phyloP scores from a whole-genome alignment of 2,113 vertebrate genomes.

The Lutjanus erythropterus region DNA sequence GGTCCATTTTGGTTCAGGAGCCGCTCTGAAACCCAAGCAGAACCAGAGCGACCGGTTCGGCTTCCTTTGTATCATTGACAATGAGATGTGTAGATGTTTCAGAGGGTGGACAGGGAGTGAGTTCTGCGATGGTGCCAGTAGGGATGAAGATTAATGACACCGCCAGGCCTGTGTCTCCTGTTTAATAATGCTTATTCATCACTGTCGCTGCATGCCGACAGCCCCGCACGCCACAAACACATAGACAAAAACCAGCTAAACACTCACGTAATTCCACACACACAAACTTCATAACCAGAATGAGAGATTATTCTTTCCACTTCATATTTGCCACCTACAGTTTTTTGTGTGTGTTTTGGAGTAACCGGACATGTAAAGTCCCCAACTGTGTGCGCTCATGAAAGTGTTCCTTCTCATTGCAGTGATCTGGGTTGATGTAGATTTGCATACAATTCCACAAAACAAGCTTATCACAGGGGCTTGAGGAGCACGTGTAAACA shows the following conservation, averaged over 20 bases:
- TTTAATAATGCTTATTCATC: slow-evolving; percentile 81
- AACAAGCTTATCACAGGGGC: slow-evolving; percentile 46
- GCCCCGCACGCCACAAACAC: slow-evolving; percentile 23
- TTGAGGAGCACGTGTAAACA: slow-evolving; percentile 61
- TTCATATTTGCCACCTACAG: slow-evolving; percentile 36
- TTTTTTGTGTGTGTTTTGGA: slow-evolving; percentile 17
- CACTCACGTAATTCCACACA: slow-evolving; percentile 3
- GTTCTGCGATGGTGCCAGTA: slow-evolving; percentile 63
- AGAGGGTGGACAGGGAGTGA: slow-evolving; percentile 37
- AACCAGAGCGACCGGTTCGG: neutral
- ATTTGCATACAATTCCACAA: slow-evolving; percentile 59
- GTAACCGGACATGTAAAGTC: slow-evolving; percentile 14
- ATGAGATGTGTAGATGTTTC: slow-evolving; percentile 40
- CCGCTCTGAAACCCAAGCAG: slow-evolving; percentile 9
- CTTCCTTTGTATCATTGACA: slow-evolving; percentile 49
- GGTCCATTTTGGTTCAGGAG: slow-evolving; percentile 24
- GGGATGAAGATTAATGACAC: slow-evolving; percentile 78
- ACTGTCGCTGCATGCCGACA: slow-evolving; percentile 54
- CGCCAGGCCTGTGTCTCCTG: slow-evolving; percentile 65
- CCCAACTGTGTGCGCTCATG: neutral
- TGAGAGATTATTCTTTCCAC: slow-evolving; percentile 10
- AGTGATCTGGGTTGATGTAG: slow-evolving; percentile 46
- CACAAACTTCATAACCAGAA: slow-evolving; percentile 22
- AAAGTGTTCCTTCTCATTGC: slow-evolving; percentile 18
- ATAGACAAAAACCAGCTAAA: slow-evolving; percentile 36